Base-by-base conservation (phyloP, 2,888 invertebrate species). In the Aleiodes alternator region DNA sequence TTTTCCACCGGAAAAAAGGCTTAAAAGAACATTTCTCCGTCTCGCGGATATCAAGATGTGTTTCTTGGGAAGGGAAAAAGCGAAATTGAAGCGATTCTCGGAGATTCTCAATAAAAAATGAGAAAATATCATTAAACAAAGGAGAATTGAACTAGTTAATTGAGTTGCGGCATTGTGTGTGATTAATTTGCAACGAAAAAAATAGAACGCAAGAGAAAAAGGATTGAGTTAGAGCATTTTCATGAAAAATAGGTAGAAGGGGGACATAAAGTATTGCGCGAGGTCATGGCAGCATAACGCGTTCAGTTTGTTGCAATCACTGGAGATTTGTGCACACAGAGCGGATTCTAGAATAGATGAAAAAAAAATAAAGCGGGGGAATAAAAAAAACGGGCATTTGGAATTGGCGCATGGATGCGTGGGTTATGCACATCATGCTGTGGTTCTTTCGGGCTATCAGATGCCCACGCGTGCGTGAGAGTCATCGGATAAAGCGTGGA, bases 231-330 rank as follows among this genome's bases (percentile, higher is more conserved):
- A 43, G 43, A 43, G 23, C 11, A 48, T 50, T 55, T 59, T 69
- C 43, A 48, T 57, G 69, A 29, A 50, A 31, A 79, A 81, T 84
- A 83, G 80, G 77, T 84, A 82, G 84, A 84, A 84, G 83, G 82
- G 72, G 73, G 74, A 77, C 81, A 80, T 81, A 79, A 81, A 83
- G 85, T 83, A 86, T 86, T 84, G 82, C 83, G 83, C 83, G 80
- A 80, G 80, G 76, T 73, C 79, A 76, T 80, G 80, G 81, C 80
- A 79, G 82, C 82, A 80, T 80, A 78, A 79, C 79, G 82, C 81
- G 83, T 81, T 76, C 78, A 64, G 51, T 31, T 68, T 51, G 51
- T 51, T 50, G 68, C 68, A 68, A 68, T 68, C 29, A 48, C 64
- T 7, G 48, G 48, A 64, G 48, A 14, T 51, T 68, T 68, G 29